A percentile compares a stretch with the other conserved stretches of the same genome.
Conservation (phyloP, 2,888 invertebrate genomes). For the Latrodectus elegans region DNA sequence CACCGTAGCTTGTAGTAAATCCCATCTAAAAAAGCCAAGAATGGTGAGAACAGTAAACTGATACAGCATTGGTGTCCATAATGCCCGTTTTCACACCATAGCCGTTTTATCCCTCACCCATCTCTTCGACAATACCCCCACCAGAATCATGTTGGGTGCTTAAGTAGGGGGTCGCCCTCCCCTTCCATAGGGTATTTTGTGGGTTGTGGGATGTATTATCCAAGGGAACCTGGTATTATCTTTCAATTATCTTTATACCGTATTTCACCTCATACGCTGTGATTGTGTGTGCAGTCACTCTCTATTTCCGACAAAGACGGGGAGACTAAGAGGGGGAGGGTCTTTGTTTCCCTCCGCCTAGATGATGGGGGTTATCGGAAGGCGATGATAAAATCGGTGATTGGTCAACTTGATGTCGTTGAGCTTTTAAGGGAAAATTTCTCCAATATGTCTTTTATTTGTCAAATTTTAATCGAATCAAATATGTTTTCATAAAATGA, state of each 20-base stretch:
- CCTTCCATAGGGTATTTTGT: conserved; percentile 13
- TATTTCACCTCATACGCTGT: background rate
- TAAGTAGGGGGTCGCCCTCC: background rate
- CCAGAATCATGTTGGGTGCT: background rate
- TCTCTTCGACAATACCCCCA: no score
- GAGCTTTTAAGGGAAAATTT: no score
- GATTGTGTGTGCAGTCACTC: conserved; percentile 3
- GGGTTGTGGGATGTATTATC: conserved; percentile 49
- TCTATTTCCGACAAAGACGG: background rate
- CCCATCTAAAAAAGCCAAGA: conserved; percentile 43
- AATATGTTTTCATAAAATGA: no score
- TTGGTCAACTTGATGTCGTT: no score
- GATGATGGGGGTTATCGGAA: no score
- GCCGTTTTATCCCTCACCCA: conserved; percentile 1
- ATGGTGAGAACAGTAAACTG: conserved; percentile 67
- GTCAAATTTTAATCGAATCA: no score
- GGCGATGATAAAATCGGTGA: no score
- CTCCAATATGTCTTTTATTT: no score
- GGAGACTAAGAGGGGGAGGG: no score
- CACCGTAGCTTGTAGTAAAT: conserved; percentile 61
- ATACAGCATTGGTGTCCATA: conserved; percentile 61
- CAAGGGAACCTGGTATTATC: conserved; percentile 48
- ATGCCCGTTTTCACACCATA: conserved; percentile 58
- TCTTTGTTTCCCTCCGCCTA: no score
- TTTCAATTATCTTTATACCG: conserved; percentile 65